phyloP scores from a whole-genome alignment of 2,888 invertebrate species.

The Parnassius apollo region DNA sequence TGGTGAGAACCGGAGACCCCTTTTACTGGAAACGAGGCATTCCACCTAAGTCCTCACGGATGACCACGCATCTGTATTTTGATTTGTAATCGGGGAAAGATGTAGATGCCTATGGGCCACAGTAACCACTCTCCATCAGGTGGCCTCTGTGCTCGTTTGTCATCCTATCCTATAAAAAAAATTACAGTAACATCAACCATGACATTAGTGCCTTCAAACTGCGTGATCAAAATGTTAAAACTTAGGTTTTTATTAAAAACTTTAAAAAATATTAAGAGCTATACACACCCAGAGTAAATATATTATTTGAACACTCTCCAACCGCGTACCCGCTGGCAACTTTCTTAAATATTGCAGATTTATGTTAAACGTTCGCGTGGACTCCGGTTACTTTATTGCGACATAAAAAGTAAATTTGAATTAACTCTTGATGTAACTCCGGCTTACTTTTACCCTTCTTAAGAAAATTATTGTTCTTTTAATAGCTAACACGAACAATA shows the following conservation, averaged over 20 bases:
- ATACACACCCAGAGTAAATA: constrained; percentile 38
- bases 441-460: constrained; percentile 39
- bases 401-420: constrained; percentile 65
- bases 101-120: too few relatives aligned
- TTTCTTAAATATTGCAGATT: constrained; percentile 69
- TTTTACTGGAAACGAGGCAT: too few relatives aligned
- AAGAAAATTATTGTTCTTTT: constrained; percentile 36
- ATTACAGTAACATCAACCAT: too few relatives aligned
- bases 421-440: constrained; percentile 63
- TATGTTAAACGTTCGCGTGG: constrained; percentile 59
- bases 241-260: background rate
- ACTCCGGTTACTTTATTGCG: constrained; percentile 48
- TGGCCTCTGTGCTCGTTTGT: too few relatives aligned
- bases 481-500: constrained; percentile 34
- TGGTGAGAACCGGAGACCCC: too few relatives aligned
- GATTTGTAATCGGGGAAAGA: too few relatives aligned
- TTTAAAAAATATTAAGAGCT: constrained; percentile 35
- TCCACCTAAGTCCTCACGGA: too few relatives aligned
- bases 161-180: too few relatives aligned
- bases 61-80: too few relatives aligned
- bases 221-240: too few relatives aligned
- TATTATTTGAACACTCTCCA: constrained; percentile 44
- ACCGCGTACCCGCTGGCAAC: constrained; percentile 38
- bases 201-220: too few relatives aligned
- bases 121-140: too few relatives aligned